phyloP scores from a whole-genome alignment of 2,888 invertebrate species.

The Desoria tigrina region DNA sequence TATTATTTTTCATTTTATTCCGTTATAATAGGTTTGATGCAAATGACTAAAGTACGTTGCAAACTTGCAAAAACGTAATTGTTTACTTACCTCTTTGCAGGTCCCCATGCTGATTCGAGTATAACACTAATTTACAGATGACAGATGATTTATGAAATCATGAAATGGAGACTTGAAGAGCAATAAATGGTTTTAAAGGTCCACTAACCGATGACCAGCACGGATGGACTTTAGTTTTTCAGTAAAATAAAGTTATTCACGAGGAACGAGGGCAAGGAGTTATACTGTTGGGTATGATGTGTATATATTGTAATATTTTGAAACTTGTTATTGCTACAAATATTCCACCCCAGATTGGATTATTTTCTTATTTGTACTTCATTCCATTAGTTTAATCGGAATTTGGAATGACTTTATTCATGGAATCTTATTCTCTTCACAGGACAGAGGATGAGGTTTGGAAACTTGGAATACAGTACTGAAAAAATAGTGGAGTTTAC shows the following conservation, averaged over 20 bases:
- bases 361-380: constrained; percentile 6
- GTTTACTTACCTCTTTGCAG: constrained; percentile 35
- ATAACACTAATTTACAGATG: background rate
- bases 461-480: no score
- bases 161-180: background rate
- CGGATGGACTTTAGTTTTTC: background rate
- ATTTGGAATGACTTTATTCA: constrained; percentile 1
- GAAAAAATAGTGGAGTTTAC: no score
- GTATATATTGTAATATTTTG: no score
- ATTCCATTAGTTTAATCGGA: background rate
- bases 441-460: no score
- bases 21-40: background rate
- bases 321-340: constrained; percentile 2
- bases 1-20: background rate
- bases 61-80: background rate
- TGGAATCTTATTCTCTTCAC: background rate
- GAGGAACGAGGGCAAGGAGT: background rate
- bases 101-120: constrained; percentile 29
- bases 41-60: background rate
- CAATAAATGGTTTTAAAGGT: background rate
- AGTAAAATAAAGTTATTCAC: background rate
- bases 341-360: background rate
- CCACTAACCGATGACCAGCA: constrained; percentile 6
- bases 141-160: no score
- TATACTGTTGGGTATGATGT: no score